Base-by-base conservation (phyloP, 2,888 invertebrate species). In the Sesia bembeciformis region DNA sequence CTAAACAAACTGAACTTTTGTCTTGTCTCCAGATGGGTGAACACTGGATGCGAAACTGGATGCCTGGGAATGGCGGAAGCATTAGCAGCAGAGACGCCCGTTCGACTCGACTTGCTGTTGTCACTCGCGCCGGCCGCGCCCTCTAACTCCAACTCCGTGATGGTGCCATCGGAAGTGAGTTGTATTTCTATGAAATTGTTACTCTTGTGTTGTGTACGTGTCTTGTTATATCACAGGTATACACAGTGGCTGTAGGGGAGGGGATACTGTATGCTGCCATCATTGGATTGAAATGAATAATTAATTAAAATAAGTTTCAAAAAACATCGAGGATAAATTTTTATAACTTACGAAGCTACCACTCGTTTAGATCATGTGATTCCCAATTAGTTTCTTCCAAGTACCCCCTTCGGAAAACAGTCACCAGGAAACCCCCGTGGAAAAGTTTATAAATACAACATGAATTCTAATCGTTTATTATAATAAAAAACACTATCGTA, bases 51-150 rank as follows among this genome's bases (percentile, higher is more conserved):
- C 70, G 92, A 93, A 60, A 93, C 94, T 42, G 94, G 94, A 50
- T 97, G 97, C 78, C 87, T 97, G 58, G 95, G 95, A 63, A 91
- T 95, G 68, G 95, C 97, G 1, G 96, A 97, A 79, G 94, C 95
- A 65, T 80, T 97, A 61, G 97, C 97, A 39, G 96, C 96, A 66
- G 95, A 97, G 81, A 97, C 97, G 3, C 97, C 97, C 0, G 97
- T 97, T 49, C 91, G 97, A 49, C 90, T 97, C 40, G 97, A 97
- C 83, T 90, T 97, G 56, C 88, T 98, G 61, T 90, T 97, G 58
- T 95, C 97, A 4, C 84, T 97, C 61, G 95, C 96, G 57, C 95
- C 96, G n/a, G 91, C 96, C 49, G 93, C 94, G 54, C 93, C 95
- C 23, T 89, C 94, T 8, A 93, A 93, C 66, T 93, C 93, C 52